Base-by-base conservation (phyloP, 2,888 invertebrate genomes). In the Andrena dorsata region DNA sequence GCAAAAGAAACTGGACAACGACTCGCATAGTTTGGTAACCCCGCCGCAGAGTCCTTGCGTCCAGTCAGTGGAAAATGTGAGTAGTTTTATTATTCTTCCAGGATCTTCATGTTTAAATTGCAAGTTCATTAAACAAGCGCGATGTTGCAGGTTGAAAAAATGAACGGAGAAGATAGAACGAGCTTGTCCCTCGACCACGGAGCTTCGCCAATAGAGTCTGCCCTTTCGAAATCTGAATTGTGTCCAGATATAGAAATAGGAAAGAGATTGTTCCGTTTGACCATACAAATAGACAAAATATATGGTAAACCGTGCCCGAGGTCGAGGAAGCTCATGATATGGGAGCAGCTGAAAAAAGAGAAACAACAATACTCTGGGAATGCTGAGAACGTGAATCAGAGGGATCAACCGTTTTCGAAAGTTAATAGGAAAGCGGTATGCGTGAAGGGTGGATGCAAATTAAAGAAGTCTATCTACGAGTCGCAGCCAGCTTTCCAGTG, bases 221-320 rank as follows among this genome's bases (percentile, higher is more conserved):
- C 51, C 0, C 6, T 28, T n/a, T 60, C 69, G 8, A 77, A 68
- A 7, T 32, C 82, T 8, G 61, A 49, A 26, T 32, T 73, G 5
- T 70, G 32, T 10, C 68, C 58, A 0, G 63, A 71, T 10, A 13
- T 63, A 35, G n/a, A 63, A 47, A 28, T 49, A 35, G 70, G 71
- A 16, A 75, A 66, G 16, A 88, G 83, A 10, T 72, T 85, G 1
- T 93, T 92, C 79, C 89, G 92, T 20, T 79, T 93, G 47, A 89
- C 88, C 3, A 91, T 93, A 85, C 90, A 91, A 23, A 92, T 93
- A 20, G 92, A 93, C 53, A 93, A 93, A 82, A 86, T 92, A 41
- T 80, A 88, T 30, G 76, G 89, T 2, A 89, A 88, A 60, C 91
- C 91, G 2, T 89, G 89, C 30, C 91, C 91, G 47, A 90, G 83